These are phyloP conservation scores for Lepidocyrtoides sp. DNA, from an alignment of 2,888 invertebrate species.

Conservation along the genomic window DNA sequence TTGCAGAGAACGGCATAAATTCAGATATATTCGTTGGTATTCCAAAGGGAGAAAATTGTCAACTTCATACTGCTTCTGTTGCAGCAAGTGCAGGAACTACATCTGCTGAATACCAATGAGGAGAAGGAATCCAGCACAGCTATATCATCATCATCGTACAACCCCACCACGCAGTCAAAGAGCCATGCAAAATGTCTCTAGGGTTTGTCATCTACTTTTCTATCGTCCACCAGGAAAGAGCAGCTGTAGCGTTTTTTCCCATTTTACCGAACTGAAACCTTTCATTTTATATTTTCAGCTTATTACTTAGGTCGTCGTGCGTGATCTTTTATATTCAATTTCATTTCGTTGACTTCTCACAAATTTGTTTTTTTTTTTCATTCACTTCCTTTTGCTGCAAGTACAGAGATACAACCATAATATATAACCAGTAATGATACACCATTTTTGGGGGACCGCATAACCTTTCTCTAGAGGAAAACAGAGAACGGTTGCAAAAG, in stretches of 20 bases:
- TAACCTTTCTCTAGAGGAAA: conserved; percentile 60
- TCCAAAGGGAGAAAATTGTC: conserved; percentile 53
- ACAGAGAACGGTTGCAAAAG: not conserved
- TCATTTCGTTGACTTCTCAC: conserved; percentile 27
- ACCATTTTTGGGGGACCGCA: conserved; percentile 37
- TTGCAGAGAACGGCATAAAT: not conserved
- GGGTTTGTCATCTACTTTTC: not conserved
- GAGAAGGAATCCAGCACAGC: too few relatives aligned
- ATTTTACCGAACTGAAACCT: conserved; percentile 42
- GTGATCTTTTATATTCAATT: conserved; percentile 68
- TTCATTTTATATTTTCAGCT: conserved; percentile 53
- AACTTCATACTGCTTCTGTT: conserved; percentile 57
- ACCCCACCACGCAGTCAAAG: conserved; percentile 12
- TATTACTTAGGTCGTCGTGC: conserved; percentile 38
- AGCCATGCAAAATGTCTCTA: conserved; percentile 9
- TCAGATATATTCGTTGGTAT: not conserved
- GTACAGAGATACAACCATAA: not conserved
- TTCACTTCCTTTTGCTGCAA: conserved; percentile 7
- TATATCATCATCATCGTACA: too few relatives aligned
- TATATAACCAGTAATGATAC: conserved; percentile 40
- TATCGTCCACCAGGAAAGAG: conserved; percentile 41
- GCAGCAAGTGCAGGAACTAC: conserved; percentile 51
- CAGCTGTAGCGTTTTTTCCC: conserved; percentile 13
- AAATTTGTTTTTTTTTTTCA: not conserved
- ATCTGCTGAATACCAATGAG: conserved; percentile 62